Base-by-base conservation (phyloP, 2,113 vertebrate genomes). In the Rhipidura dahli region DNA sequence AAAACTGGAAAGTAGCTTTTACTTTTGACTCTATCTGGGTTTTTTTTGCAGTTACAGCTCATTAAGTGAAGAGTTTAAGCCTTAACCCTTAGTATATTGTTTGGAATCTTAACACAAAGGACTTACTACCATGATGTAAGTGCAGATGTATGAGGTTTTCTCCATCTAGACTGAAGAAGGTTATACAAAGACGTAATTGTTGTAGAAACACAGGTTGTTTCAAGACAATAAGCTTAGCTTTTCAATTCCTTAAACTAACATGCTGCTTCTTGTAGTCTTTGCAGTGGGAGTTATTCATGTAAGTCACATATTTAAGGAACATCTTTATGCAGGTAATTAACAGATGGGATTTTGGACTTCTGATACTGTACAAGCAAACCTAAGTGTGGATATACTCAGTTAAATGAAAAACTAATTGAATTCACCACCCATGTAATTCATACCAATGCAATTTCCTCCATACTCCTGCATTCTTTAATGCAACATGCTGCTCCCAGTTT, bases 121-220 rank as follows among this genome's bases (percentile, higher is more conserved):
- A 61, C 14, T 77, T 77, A 27, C 27, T 72, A 37, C 8, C 0
- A 0, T 27, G 11, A 49, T 22, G 0, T 28, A 53, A 75, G 33
- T 75, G 56, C 84, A 71, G 33, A 33, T 17, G n/a, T 4, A 56
- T 44, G 19, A 51, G 24, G 20, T 50, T 79, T 87, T 49, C 57
- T 83, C n/a, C 31, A 63, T 18, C 23, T 50, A 80, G 16, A 65
- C 5, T 65, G 27, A 69, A 86, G 13, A 44, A 3, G 2, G 26
- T 27, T 57, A 37, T 30, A 15, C 57, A 61, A 73, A 80, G 26
- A 56, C 3, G 3, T 30, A 81, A 71, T 17, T 56, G 19, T 30
- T 79, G 28, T 6, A 94, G n/a, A 72, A 94, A 69, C 27, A 2
- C 4, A 0, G 31, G 6, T 13, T 69, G 27, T 66, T 92, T 77